Evolutionary conservation across 2,888 invertebrate genomes (phyloP).

Genomic region (Dolichomitus sp.): DNA sequence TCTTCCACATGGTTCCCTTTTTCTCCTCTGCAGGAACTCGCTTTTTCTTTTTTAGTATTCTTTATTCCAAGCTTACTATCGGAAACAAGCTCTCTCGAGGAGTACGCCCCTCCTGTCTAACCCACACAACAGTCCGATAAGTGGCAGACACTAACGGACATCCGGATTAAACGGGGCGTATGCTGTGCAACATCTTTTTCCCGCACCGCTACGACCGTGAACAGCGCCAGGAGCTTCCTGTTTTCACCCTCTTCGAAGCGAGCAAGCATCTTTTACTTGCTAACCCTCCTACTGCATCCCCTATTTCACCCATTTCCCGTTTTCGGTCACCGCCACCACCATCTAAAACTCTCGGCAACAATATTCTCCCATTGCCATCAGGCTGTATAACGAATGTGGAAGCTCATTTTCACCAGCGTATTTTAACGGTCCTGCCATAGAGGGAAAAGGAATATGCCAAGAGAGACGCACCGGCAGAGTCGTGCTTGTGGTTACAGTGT

Average conservation of each 20-base stretch:
- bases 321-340: constrained; percentile 36
- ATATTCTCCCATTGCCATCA: neutral
- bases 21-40: neutral
- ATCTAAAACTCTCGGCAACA: constrained; percentile 19
- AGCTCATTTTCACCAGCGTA: constrained; percentile 54
- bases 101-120: constrained; percentile 1
- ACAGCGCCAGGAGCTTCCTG: constrained; percentile 46
- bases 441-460: constrained; percentile 23
- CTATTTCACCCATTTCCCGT: constrained; percentile 29
- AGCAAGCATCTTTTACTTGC: constrained; percentile 45
- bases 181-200: constrained; percentile 55
- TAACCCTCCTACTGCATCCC: constrained; percentile 21
- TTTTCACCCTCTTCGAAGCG: constrained; percentile 52
- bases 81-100: constrained; percentile 21
- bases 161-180: constrained; percentile 64
- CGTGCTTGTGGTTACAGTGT: constrained; percentile 56
- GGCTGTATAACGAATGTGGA: constrained; percentile 28
- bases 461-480: constrained; percentile 12
- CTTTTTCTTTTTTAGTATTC: neutral
- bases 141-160: constrained; percentile 53
- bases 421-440: constrained; percentile 26
- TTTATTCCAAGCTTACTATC: constrained; percentile 1
- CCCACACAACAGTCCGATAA: constrained; percentile 47
- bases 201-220: constrained; percentile 20
- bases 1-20: neutral